Percentiles rank a stretch among this genome's conserved stretches.
Evolutionary conservation across 2,797 vertebrate genomes (phyloP).

Genomic region (Pipistrellus kuhlii): DNA sequence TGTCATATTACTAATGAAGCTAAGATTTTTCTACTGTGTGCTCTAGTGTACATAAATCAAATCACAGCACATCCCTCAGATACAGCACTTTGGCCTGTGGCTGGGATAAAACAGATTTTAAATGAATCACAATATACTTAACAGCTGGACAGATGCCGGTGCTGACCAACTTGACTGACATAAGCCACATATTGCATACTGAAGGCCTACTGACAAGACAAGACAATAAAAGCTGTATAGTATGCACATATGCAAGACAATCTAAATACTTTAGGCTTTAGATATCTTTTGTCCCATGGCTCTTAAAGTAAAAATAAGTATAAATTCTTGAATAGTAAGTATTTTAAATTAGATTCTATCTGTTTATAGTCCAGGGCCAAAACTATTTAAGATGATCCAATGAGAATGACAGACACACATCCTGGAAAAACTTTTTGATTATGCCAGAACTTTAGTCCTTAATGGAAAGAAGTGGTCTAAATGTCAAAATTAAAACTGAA

Average conservation of each 20-base stretch:
- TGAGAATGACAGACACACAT: constrained; percentile 51
- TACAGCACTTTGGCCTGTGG: constrained; percentile 86
- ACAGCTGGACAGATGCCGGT: constrained; percentile 84
- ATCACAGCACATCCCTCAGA: constrained; percentile 85
- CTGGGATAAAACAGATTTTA: constrained; percentile 83
- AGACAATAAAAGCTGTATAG: constrained; percentile 86
- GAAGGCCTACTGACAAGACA: constrained; percentile 86
- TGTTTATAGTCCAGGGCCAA: constrained; percentile 29
- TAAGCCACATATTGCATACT: constrained; percentile 85
- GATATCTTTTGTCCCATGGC: constrained; percentile 75
- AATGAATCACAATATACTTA: constrained; percentile 85
- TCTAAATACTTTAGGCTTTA: constrained; percentile 75
- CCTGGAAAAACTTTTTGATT: constrained; percentile 50
- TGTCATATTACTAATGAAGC: constrained; percentile 86
- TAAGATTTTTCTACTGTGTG: constrained; percentile 87
- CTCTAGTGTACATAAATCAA: constrained; percentile 86
- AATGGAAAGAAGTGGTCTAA: background rate
- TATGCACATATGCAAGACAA: constrained; percentile 85
- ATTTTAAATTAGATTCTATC: constrained; percentile 71
- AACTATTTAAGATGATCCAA: constrained; percentile 70
- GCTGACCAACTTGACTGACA: constrained; percentile 81
- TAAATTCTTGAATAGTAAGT: constrained; percentile 64
- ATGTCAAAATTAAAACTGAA: constrained; percentile 29
- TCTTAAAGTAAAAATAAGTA: constrained; percentile 80
- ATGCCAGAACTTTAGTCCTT: constrained; percentile 27